These are phyloP conservation scores for Leptinotarsa peninsularis DNA, from an alignment of 2,888 invertebrate genomes.

Conservation along the genomic window DNA sequence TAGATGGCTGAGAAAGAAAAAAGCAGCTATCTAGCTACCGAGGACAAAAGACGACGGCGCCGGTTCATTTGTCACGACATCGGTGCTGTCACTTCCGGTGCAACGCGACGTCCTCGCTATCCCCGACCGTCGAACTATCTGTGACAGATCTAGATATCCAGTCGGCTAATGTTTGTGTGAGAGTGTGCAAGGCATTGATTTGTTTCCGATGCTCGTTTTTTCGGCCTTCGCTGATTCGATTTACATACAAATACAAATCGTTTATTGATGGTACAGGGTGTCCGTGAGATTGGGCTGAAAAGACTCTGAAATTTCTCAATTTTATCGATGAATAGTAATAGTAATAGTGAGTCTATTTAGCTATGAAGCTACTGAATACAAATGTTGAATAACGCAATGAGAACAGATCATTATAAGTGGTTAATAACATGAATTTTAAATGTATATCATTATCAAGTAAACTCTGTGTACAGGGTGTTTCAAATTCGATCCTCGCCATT, in stretches of 20 bases:
- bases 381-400: no score
- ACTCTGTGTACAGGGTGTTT: no score
- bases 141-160: slow-evolving; percentile 43
- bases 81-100: slow-evolving; percentile 64
- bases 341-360: no score
- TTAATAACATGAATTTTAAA: no score
- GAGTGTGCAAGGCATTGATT: slow-evolving; percentile 15
- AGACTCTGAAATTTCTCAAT: no score
- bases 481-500: no score
- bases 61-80: slow-evolving; percentile 67
- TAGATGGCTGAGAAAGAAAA: slow-evolving; percentile 34
- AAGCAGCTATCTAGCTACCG: slow-evolving; percentile 41
- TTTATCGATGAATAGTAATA: no score
- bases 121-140: slow-evolving; percentile 36
- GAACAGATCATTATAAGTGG: no score
- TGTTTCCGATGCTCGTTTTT: slow-evolving; percentile 16
- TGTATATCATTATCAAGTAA: no score
- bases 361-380: no score
- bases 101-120: slow-evolving; percentile 28
- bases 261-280: not conserved
- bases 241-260: slow-evolving; percentile 9
- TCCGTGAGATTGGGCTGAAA: not conserved
- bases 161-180: slow-evolving; percentile 37
- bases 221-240: not conserved
- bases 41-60: slow-evolving; percentile 62